Evolutionary conservation across 2,113 vertebrate genomes (phyloP).

Genomic region (Podarcis cretensis): DNA sequence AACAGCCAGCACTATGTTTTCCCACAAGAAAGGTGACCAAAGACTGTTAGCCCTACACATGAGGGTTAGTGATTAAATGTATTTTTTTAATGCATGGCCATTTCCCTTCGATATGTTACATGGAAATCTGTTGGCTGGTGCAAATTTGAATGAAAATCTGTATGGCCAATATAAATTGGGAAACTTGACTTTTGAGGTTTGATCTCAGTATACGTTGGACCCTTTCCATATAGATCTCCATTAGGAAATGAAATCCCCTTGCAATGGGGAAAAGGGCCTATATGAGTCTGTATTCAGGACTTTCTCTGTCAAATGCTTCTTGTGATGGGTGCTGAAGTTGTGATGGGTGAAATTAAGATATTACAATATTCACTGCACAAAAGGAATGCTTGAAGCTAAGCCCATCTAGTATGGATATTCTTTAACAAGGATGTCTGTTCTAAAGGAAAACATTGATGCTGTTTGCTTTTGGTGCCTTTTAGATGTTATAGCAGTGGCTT

Average conservation of each 20-base stretch:
- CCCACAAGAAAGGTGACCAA: conserved; percentile 69
- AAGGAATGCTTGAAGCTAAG: not conserved
- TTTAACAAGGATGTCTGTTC: not conserved
- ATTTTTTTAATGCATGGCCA: not conserved
- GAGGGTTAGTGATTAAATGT: conserved; percentile 53
- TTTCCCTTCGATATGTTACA: not conserved
- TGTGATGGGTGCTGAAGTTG: not conserved
- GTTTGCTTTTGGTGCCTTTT: not conserved
- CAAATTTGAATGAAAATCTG: not conserved
- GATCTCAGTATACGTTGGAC: too few relatives aligned
- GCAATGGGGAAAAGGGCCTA: not conserved
- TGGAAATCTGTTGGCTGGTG: not conserved
- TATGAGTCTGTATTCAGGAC: too few relatives aligned
- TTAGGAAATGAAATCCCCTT: not conserved
- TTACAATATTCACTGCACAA: not conserved
- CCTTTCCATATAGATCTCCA: not conserved
- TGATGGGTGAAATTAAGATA: not conserved
- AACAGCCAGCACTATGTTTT: conserved; percentile 60
- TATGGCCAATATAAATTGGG: not conserved
- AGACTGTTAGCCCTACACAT: conserved; percentile 49
- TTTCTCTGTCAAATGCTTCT: not conserved
- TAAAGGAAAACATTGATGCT: not conserved
- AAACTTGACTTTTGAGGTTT: not conserved
- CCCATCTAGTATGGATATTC: not conserved
- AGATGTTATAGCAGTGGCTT: not conserved